Base-by-base conservation (phyloP, 2,888 invertebrate species). In the Agriotes lineatus region DNA sequence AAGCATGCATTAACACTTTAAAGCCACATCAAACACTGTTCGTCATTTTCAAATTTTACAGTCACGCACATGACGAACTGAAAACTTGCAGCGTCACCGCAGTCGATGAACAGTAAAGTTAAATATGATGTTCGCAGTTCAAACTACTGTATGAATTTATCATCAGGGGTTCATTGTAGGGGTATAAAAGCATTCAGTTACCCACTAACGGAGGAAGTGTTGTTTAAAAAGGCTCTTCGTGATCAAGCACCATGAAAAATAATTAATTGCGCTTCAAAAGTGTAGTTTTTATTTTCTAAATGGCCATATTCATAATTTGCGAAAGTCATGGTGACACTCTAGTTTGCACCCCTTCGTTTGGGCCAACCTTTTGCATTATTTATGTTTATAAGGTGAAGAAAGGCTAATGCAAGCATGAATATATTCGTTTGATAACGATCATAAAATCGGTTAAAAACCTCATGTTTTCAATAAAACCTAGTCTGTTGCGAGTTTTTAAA, bases 161-260 rank as follows among this genome's bases (percentile, higher is more conserved):
- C 73, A 73, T 72, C 72, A 72, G 59, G 71, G 69, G 69, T 64
- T 67, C 56, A 35, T 62, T 73, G 65, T 72, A 33, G 57, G 64
- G 67, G 59, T 57, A 67, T 62, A 16, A 67, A 70, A 63, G 70
- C 64, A 69, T 64, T 69, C 39, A 70, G 67, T 67, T 67, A 67
- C 70, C 67, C 70, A 66, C 57, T 39, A 61, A 69, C 62, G 63
- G 44, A 70, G 70, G 72, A 75, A 75, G 72, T 64, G 72, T 71
- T 74, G 72, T 73, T 70, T 73, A 70, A 66, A 69, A 65, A 66
- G 42, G 60, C 72, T 81, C 80, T 81, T 76, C 75, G 77, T 77
- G 80, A 77, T 78, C 84, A 83, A 83, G 79, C 81, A 83, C 82
- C 83, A 82, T 84, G 84, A 83, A 83, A 83, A 82, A 82, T 84